phyloP scores from a whole-genome alignment of 2,113 vertebrate genomes.

The Channa maculata region DNA sequence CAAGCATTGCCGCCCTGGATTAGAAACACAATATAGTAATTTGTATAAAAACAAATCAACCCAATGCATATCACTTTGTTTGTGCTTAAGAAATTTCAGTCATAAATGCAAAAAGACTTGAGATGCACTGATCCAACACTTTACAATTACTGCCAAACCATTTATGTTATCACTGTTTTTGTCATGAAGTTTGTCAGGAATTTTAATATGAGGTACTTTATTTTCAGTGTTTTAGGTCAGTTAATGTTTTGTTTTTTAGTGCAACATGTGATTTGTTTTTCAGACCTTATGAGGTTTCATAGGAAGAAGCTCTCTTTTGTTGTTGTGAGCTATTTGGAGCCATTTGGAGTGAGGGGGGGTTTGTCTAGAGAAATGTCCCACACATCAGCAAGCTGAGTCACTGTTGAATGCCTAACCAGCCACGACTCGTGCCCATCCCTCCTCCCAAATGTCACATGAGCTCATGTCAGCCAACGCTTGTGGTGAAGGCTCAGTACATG shows the following conservation, averaged over 20 bases:
- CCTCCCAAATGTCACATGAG: conserved; percentile 73
- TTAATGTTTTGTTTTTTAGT: background rate
- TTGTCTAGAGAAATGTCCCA: conserved; percentile 70
- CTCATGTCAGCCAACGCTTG: conserved; percentile 62
- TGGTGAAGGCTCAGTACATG: conserved; percentile 26
- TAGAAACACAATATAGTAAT: background rate
- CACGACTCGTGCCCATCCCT: conserved; percentile 49
- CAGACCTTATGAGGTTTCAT: conserved; percentile 11
- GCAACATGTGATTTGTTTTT: background rate
- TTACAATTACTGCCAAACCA: background rate
- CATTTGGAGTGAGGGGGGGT: conserved; percentile 46
- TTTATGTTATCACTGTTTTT: background rate
- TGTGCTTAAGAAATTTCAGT: background rate
- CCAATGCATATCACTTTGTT: background rate
- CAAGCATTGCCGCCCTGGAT: background rate
- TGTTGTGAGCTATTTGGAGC: conserved; percentile 55
- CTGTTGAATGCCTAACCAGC: conserved; percentile 60
- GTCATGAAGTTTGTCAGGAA: background rate
- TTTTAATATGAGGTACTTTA: background rate
- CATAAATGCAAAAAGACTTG: background rate
- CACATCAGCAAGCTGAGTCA: conserved; percentile 75
- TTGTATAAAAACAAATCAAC: background rate
- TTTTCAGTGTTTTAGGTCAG: background rate
- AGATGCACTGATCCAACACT: background rate
- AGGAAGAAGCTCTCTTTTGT: conserved; percentile 12